These are phyloP conservation scores for Thelaira solivaga DNA, from an alignment of 2,888 invertebrate species.

Conservation along the genomic window DNA sequence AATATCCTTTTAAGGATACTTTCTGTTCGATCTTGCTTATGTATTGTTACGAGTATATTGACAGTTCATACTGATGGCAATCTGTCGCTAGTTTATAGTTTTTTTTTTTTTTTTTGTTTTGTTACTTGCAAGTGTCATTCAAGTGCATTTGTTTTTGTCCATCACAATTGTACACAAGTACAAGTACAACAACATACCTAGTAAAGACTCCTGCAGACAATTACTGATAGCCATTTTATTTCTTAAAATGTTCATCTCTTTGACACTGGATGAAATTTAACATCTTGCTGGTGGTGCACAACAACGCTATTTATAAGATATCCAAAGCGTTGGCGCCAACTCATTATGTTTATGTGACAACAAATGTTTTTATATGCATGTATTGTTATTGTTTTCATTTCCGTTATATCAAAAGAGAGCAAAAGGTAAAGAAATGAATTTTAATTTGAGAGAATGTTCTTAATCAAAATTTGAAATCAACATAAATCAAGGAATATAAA, in stretches of 20 bases:
- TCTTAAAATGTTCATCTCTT: conserved; percentile 12
- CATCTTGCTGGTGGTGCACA: conserved; percentile 40
- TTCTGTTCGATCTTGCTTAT: neutral
- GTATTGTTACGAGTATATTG: neutral
- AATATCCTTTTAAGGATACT: conserved; percentile 54
- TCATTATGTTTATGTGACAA: conserved; percentile 62
- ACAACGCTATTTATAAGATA: conserved; percentile 67
- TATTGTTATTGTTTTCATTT: conserved; percentile 8
- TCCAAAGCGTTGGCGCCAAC: conserved; percentile 66
- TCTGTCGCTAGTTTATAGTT: too few species aligned
- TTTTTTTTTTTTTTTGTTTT: neutral
- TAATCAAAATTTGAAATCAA: too few species aligned
- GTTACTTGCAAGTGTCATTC: conserved; percentile 53
- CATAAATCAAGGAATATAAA: too few species aligned
- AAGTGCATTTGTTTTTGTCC: conserved; percentile 55
- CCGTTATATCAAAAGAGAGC: conserved; percentile 12
- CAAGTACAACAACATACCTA: conserved; percentile 1
- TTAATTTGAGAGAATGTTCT: too few species aligned
- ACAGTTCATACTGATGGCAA: conserved; percentile 31
- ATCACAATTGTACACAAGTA: neutral
- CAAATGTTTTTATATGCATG: conserved; percentile 3
- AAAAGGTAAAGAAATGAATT: conserved; percentile 9
- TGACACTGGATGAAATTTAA: neutral
- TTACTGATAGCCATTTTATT: conserved; percentile 54
- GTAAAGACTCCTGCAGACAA: conserved; percentile 36